Base-by-base conservation (phyloP, 2,113 vertebrate genomes). In the Acinonyx jubatus region DNA sequence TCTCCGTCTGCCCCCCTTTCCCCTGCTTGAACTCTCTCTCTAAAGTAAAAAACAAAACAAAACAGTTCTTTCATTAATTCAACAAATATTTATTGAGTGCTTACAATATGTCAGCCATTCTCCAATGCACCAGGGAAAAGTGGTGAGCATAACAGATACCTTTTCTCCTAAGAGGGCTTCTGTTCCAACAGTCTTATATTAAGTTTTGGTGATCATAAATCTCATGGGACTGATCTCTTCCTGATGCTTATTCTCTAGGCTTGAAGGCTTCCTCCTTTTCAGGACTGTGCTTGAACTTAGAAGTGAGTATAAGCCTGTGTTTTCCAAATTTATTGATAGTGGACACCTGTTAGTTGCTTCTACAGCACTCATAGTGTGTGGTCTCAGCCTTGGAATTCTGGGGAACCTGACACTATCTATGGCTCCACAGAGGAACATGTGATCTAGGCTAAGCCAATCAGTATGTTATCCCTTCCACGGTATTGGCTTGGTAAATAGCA, bases 31-130 rank as follows among this genome's bases (percentile, higher is more conserved):
- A 61, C 57, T 61, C 57, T 61, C 57, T 61, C 57, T 9, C 55
- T 57, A 7, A 7, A 19, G 55, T 50, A 61, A 61, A 23, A 23
- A 3, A 61, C 21, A 7, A 61, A 61, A 86, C 23, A 91, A 96
- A 76, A 7, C 68, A 79, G 11, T 94, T 89, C 16, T 86, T 89
- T 82, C 33, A 92, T 81, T 89, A 78, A 91, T 78, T 89, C 57
- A 31, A 92, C 81, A 95, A 74, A 71, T 78, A 55, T 82, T 87
- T 63, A 45, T 29, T 85, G 55, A 80, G 38, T 31, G 50, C 71
- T 86, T 81, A 68, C 23, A 57, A 2, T 92, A 48, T 89, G 38
- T 48, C n/a, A 90, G 63, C 18, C 23, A 36, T 33, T 81, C 13
- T 86, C 86, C 65, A 45, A 81, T 21, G 50, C 7, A 4, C 31